Conservation (phyloP, 2,888 invertebrate genomes). For the Strigamia crassipes region DNA sequence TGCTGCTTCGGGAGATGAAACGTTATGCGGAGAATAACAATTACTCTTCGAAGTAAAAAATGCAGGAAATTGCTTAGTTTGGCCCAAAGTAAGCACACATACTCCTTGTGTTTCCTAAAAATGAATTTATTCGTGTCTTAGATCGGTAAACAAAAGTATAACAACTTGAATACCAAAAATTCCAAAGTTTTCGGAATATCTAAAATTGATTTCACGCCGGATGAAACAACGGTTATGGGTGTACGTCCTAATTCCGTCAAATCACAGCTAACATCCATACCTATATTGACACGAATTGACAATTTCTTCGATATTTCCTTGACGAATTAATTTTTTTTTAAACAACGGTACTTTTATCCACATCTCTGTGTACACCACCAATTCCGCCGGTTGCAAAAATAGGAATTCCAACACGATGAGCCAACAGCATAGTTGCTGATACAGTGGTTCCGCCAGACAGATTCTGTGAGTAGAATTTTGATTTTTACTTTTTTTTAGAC, state of each 20-base stretch:
- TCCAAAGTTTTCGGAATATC: conserved; percentile 94
- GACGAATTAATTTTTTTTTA: background rate
- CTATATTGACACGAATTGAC: conserved; percentile 54
- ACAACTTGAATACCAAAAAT: conserved; percentile 72
- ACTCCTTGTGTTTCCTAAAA: conserved; percentile 91
- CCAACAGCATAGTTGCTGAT: conserved; percentile 86
- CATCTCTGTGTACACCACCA: conserved; percentile 93
- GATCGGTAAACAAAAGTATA: background rate
- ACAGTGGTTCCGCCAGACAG: conserved; percentile 93
- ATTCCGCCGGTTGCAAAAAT: conserved; percentile 92
- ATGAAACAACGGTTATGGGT: conserved; percentile 87
- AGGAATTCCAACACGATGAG: conserved; percentile 78
- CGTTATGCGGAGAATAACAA: conserved; percentile 71
- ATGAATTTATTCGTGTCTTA: background rate
- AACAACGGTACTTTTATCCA: conserved; percentile 73
- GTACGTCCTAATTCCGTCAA: conserved; percentile 85
- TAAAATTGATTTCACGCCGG: conserved; percentile 95
- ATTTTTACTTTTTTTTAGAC: background rate
- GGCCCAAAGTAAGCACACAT: conserved; percentile 78
- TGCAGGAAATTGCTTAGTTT: conserved; percentile 79
- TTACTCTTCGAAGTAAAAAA: conserved; percentile 86
- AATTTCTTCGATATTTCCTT: background rate
- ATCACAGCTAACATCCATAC: conserved; percentile 91
- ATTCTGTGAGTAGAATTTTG: conserved; percentile 55
- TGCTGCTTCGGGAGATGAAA: conserved; percentile 68